Conservation (phyloP, 2,797 vertebrate genomes). For the Anguilla anguilla region DNA sequence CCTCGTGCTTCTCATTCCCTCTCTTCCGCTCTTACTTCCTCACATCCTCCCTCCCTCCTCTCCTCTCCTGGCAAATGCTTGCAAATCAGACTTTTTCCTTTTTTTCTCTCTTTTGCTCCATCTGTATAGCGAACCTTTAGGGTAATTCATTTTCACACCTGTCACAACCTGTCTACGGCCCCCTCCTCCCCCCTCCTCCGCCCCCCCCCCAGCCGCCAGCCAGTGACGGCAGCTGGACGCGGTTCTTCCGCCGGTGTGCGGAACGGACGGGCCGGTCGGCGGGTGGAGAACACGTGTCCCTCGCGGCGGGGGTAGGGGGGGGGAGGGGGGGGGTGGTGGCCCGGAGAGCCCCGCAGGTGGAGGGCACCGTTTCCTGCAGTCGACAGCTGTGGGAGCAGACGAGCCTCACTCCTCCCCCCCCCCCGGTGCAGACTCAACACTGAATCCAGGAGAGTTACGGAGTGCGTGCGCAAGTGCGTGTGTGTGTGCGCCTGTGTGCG, state of each 20-base stretch:
- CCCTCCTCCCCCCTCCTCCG: background rate
- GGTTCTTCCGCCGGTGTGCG: background rate
- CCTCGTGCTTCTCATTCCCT: background rate
- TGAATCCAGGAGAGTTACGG: background rate
- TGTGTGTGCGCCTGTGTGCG: background rate
- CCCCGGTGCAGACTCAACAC: background rate
- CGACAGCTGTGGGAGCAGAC: background rate
- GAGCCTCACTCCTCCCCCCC: background rate
- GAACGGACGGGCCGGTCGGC: background rate
- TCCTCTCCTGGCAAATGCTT: background rate
- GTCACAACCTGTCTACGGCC: background rate
- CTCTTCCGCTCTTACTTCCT: background rate
- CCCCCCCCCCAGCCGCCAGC: background rate
- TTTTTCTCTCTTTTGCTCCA: background rate
- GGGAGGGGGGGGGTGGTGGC: background rate
- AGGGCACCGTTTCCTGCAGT: background rate
- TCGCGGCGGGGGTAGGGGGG: background rate
- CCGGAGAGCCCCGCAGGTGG: background rate
- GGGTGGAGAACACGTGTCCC: background rate
- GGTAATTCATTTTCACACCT: slow-evolving; percentile 15
- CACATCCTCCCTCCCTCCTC: background rate
- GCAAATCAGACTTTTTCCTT: background rate
- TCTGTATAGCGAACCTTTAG: slow-evolving; percentile 13
- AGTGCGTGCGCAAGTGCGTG: background rate
- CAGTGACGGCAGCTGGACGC: background rate